Base-by-base conservation (phyloP, 2,888 invertebrate genomes). In the Macaria liturata region DNA sequence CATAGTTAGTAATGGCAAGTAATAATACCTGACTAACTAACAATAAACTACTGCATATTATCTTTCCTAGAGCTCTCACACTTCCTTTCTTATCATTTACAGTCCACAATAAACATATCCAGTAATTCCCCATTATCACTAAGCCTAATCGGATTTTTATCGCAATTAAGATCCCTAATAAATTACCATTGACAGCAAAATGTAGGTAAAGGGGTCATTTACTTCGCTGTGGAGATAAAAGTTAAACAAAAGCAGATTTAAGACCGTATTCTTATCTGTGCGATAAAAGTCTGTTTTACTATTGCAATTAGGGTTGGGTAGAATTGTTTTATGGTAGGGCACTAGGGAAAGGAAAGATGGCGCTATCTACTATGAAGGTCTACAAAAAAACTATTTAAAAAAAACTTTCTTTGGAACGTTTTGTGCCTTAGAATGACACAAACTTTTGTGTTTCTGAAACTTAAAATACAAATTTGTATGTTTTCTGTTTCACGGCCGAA, bases 221-320 rank as follows among this genome's bases (percentile, higher is more conserved):
- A 67, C 62, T 72, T 65, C 63, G 53, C 54, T 46, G 54, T 32
- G 31, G 48, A 46, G 61, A 60, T 63, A 62, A 58, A 64, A 61
- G 55, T 32, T 54, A 62, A 61, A 65, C 64, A 66, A 75, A 70
- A 68, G 67, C 69, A 69, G 67, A 72, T 71, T 69, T 75, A 64
- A 67, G 67, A 68, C 64, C 57, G 67, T 53, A 57, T 39, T 48
- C 55, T 72, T 75, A 76, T 76, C 74, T 67, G 57, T 59, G 67
- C 74, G 81, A 83, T 81, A 84, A 82, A 73, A 67, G 68, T 83
- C 81, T 75, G 62, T 78, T 83, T 81, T 56, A 83, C 34, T 53
- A 83, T 80, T 78, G 74, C 80, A 83, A 81, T 83, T 82, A 82
- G 78, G 74, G 80, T 71, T 71, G 70, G 62, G 64, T 65, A 67